A percentile compares a stretch with the other conserved stretches of the same genome.
These are phyloP conservation scores for Trichogramma evanescens DNA, from an alignment of 2,888 invertebrate species.

Conservation along the genomic window DNA sequence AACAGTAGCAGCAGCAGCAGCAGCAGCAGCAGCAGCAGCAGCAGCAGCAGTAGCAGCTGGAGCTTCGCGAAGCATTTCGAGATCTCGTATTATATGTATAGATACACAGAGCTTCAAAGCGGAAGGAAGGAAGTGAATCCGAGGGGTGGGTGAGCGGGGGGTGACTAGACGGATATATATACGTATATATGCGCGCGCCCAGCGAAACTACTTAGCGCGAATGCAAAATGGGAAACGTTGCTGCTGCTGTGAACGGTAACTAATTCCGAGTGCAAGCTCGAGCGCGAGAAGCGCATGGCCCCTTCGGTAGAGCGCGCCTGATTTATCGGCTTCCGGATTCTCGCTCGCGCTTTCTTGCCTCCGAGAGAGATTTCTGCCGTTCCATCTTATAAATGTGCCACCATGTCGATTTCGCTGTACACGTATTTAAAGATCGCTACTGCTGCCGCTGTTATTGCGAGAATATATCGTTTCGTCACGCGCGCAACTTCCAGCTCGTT, in stretches of 20 bases:
- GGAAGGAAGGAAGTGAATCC: constrained; percentile 15
- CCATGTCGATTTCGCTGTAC: not conserved
- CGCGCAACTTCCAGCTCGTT: too few relatives aligned
- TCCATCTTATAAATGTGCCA: not conserved
- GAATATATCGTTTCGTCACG: too few relatives aligned
- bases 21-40: not conserved
- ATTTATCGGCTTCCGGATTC: constrained; percentile 41
- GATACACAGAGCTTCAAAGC: not conserved
- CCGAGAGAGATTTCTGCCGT: not conserved
- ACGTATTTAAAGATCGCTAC: too few relatives aligned
- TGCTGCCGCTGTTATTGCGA: too few relatives aligned
- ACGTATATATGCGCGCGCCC: not conserved
- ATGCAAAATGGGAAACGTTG: constrained; percentile 39
- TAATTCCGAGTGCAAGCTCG: constrained; percentile 35
- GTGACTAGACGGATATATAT: too few relatives aligned
- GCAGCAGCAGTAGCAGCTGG: not conserved
- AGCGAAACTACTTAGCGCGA: constrained; percentile 37
- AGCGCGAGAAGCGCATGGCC: too few relatives aligned
- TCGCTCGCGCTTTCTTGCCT: constrained; percentile 16
- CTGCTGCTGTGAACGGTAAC: constrained; percentile 30
- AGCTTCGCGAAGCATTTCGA: too few relatives aligned
- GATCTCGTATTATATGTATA: not conserved
- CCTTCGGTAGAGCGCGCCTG: constrained; percentile 22
- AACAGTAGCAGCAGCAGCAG: not conserved
- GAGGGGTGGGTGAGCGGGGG: too few relatives aligned